Base-by-base conservation (phyloP, 2,888 invertebrate species). In the Caenorhabditis sulstoni region DNA sequence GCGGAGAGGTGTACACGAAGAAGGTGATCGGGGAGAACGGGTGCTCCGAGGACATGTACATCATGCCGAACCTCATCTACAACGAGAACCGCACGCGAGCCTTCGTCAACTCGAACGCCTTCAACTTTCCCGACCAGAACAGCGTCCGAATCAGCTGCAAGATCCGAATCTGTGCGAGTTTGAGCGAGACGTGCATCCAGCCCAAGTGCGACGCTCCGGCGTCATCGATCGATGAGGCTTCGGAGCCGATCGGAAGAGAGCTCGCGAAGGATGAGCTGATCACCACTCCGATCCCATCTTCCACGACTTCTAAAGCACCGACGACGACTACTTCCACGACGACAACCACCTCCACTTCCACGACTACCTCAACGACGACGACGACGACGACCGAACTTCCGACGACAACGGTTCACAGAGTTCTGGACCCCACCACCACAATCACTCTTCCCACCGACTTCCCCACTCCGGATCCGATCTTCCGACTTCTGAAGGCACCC, bases 41-140 rank as follows among this genome's bases (percentile, higher is more conserved):
- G 58, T 88, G 88, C 62, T 85, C 86, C 1, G 81, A 81, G 8
- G 88, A 87, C 58, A 73, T 74, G 20, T 86, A 70, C 66, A 81
- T 89, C 39, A 85, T 89, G 83, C 89, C 89, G 7, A 83, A 89
- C 41, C 66, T 90, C 22, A 81, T 83, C 18, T 89, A 89, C 71
- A 81, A 85, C 9, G 80, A 81, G n/a, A 85, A 86, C 53, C 62
- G 83, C 20, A 89, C 88, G 1, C 86, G 70, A 23, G 85, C 89
- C 22, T 84, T 87, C 75, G 86, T 86, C 81, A 85, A 85, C 35
- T 85, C 87, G 22, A 80, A 85, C 18, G 89, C 89, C 0, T 89
- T 89, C 85, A 88, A 89, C 78, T 88, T 89, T 73, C 89, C 89
- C 16, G 89, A 89, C 78, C 82, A 84, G 47, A 85, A 81, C 22